phyloP scores from a whole-genome alignment of 2,797 vertebrate genomes.

The Streptopelia turtur region DNA sequence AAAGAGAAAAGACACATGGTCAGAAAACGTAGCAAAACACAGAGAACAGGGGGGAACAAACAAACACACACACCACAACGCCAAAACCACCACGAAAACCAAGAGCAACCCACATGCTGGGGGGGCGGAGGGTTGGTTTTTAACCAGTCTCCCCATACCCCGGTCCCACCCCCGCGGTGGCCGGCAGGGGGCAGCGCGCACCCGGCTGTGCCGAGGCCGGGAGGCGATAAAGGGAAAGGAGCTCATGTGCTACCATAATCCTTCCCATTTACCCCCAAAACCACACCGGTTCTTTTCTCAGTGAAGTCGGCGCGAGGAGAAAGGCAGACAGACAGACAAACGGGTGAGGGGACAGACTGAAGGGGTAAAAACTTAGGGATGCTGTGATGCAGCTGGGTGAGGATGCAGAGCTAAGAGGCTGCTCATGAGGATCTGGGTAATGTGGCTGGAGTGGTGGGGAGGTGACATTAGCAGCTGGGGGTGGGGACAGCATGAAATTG shows the following conservation, averaged over 20 bases:
- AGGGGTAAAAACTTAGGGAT: neutral
- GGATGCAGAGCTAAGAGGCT: neutral
- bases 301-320: no score
- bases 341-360: neutral
- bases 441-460: rapidly evolving
- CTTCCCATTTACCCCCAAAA: rapidly evolving
- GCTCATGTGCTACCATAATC: neutral
- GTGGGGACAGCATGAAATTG: neutral
- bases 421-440: neutral
- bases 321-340: neutral
- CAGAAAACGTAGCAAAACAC: neutral
- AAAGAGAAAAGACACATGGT: neutral
- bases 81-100: no score
- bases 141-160: rapidly evolving
- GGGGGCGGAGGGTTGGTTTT: no score
- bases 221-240: rapidly evolving
- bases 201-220: neutral
- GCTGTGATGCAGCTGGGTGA: neutral
- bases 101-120: no score
- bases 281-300: rapidly evolving
- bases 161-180: neutral
- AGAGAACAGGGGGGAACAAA: neutral
- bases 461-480: neutral
- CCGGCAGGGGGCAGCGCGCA: slow-evolving; percentile 26
- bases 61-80: no score